Conservation (phyloP, 1,140 invertebrate species). For the Drosophila lacteicornis region DNA sequence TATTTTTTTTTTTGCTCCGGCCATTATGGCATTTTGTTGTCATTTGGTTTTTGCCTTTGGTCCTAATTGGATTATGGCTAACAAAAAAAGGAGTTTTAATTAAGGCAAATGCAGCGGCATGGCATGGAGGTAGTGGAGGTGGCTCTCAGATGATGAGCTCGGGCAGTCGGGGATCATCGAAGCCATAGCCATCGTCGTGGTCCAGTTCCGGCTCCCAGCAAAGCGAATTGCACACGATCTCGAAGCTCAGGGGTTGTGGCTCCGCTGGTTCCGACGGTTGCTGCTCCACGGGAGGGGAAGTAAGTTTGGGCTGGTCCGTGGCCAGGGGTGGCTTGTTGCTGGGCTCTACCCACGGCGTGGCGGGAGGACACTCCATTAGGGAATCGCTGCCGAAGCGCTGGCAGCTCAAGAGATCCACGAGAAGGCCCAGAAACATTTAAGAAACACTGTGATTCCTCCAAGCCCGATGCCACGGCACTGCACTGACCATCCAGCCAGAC, state of each 20-base stretch:
- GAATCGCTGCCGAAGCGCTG: neutral
- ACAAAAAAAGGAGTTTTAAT: slow-evolving; percentile 39
- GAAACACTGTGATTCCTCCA: neutral
- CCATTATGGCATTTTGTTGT: slow-evolving; percentile 53
- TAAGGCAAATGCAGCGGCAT: slow-evolving; percentile 22
- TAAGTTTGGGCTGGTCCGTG: neutral
- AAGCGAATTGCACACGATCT: neutral
- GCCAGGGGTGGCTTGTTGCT: neutral
- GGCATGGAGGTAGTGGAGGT: neutral
- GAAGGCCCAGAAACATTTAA: slow-evolving; percentile 44
- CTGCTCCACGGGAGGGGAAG: neutral
- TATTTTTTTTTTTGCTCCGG: slow-evolving; percentile 9
- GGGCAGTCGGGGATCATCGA: slow-evolving; percentile 64
- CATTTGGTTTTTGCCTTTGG: slow-evolving; percentile 42
- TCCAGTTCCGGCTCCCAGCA: slow-evolving; percentile 10
- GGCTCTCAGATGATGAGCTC: slow-evolving; percentile 59
- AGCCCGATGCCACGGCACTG: neutral
- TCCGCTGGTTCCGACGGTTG: neutral
- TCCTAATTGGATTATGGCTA: slow-evolving; percentile 57
- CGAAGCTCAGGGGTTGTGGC: neutral
- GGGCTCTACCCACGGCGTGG: neutral
- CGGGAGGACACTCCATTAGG: neutral
- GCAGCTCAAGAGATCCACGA: slow-evolving; percentile 53
- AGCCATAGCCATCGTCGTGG: slow-evolving; percentile 40
- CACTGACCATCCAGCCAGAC: no score